A percentile compares a stretch with the other conserved stretches of the same genome.
These are phyloP conservation scores for Drosophila sp. DNA, from an alignment of 1,140 invertebrate genomes.

Conservation along the genomic window DNA sequence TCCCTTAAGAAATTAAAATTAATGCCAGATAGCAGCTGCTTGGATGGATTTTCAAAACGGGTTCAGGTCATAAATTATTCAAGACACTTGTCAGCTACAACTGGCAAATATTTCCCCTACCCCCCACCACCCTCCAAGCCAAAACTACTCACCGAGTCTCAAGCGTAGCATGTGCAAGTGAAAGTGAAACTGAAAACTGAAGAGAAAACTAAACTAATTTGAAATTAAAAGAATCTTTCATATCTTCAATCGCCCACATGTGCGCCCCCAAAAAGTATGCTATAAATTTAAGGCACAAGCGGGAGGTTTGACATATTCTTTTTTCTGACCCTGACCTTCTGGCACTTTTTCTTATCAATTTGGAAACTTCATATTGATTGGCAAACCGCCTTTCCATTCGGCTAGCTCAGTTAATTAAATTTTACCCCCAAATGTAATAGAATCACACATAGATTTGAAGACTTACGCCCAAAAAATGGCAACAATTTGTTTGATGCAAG, in stretches of 20 bases:
- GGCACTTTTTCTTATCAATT: neutral
- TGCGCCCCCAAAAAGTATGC: constrained; percentile 41
- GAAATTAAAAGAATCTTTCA: constrained; percentile 10
- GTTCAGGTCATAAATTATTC: constrained; percentile 73
- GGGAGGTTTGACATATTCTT: neutral
- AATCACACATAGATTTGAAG: constrained; percentile 24
- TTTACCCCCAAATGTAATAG: constrained; percentile 24
- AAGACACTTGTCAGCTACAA: constrained; percentile 74
- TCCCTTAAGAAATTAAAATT: constrained; percentile 57
- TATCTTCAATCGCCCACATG: neutral
- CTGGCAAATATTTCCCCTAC: constrained; percentile 48
- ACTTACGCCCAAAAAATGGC: constrained; percentile 60
- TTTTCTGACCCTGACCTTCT: neutral
- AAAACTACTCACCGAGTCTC: constrained; percentile 11
- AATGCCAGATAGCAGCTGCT: constrained; percentile 61
- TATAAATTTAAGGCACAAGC: constrained; percentile 64
- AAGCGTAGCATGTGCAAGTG: constrained; percentile 39
- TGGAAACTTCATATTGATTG: neutral
- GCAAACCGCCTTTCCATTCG: constrained; percentile 36
- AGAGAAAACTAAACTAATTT: constrained; percentile 24
- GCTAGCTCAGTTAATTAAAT: constrained; percentile 60
- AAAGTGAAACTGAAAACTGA: neutral
- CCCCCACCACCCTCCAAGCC: neutral
- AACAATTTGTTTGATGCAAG: constrained; percentile 27
- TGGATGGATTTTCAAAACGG: constrained; percentile 40